Conservation (phyloP, 2,888 invertebrate species). For the Apodemia mormo region DNA sequence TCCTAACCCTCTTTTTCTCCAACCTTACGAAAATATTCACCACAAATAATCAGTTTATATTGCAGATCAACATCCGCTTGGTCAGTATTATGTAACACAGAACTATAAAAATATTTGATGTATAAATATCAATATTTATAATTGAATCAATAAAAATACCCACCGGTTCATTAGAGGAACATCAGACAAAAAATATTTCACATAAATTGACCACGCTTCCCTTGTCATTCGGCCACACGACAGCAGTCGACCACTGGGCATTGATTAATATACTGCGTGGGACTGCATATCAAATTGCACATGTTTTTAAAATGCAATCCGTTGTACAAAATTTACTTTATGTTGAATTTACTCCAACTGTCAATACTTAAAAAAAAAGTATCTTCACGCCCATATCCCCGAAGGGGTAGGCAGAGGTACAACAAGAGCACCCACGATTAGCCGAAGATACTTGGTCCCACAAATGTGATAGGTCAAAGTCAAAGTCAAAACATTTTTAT, state of each 20-base stretch:
- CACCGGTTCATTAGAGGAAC: neutral
- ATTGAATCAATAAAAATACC: slow-evolving; percentile 12
- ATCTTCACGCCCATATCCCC: too few species aligned
- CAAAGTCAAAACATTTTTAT: too few species aligned
- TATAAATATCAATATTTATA: neutral
- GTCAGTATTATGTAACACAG: too few species aligned
- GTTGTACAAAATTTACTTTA: neutral
- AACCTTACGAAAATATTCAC: too few species aligned
- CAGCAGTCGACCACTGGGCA: slow-evolving; percentile 41
- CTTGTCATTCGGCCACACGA: neutral
- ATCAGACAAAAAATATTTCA: slow-evolving; percentile 15
- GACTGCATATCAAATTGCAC: slow-evolving; percentile 30
- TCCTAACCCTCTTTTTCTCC: too few species aligned
- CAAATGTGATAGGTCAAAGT: too few species aligned
- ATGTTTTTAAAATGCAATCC: slow-evolving; percentile 27
- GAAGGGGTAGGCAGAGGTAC: too few species aligned
- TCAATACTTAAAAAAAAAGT: slow-evolving; percentile 1
- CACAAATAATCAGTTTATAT: too few species aligned
- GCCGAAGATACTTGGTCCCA: too few species aligned
- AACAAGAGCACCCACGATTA: too few species aligned
- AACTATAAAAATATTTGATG: too few species aligned
- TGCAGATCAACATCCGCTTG: too few species aligned
- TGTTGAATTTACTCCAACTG: neutral
- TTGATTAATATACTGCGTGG: slow-evolving; percentile 38
- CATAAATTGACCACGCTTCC: slow-evolving; percentile 19